Evolutionary conservation across 35 echinoderm and acorn worm species (phyloP).

Genomic region (Stichopus chloronotus): DNA sequence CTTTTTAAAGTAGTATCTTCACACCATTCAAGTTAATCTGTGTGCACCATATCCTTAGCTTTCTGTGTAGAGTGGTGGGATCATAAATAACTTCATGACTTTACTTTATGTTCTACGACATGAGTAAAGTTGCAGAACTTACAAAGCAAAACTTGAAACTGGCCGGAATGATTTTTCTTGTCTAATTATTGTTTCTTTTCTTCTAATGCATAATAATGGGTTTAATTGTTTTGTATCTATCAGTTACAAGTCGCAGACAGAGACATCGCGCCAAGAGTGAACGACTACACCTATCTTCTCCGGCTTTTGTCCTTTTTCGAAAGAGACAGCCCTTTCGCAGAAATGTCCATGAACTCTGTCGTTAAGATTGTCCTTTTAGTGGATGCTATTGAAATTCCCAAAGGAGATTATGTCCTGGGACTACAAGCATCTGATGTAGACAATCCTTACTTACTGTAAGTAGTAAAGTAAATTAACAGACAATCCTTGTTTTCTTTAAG

Average conservation of each 20-base stretch:
- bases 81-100: too few species aligned
- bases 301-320: background rate
- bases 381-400: slow-evolving; percentile 23
- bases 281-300: slow-evolving; percentile 1
- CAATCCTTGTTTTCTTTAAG: too few species aligned
- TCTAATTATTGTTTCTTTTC: background rate
- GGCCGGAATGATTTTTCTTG: background rate
- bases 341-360: slow-evolving; percentile 27
- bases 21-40: too few species aligned
- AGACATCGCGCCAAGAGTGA: background rate
- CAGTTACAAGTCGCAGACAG: slow-evolving; percentile 20
- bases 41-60: too few species aligned
- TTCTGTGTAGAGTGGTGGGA: too few species aligned
- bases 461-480: background rate
- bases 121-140: too few species aligned
- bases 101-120: too few species aligned
- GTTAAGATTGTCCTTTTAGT: slow-evolving; percentile 15
- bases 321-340: slow-evolving; percentile 1
- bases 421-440: slow-evolving; percentile 37
- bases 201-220: background rate
- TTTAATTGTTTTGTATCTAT: background rate
- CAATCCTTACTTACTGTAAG: slow-evolving; percentile 34
- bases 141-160: background rate
- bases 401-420: slow-evolving; percentile 33
- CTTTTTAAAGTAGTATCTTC: too few species aligned